A percentile compares a stretch with the other conserved stretches of the same genome.
These are phyloP conservation scores for Nicator chloris DNA, from an alignment of 2,113 vertebrate species.

Conservation along the genomic window DNA sequence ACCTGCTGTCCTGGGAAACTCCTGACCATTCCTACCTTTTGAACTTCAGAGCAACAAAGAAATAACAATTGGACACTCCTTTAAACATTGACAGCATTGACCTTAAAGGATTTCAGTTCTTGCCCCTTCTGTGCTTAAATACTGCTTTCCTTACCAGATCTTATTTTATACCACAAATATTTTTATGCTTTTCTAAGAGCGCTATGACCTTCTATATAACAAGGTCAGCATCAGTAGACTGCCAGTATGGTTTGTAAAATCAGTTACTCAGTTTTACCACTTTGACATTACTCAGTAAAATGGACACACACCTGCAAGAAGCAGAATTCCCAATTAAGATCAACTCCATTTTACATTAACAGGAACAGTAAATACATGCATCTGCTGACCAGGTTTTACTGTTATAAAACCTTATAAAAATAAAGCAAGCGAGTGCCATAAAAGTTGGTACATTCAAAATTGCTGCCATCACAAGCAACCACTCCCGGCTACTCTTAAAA, in stretches of 20 bases:
- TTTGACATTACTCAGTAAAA: background rate
- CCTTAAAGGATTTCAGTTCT: background rate
- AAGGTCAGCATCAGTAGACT: background rate
- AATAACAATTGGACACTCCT: background rate
- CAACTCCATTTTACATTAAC: background rate
- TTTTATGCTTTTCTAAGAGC: background rate
- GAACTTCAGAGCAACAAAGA: background rate
- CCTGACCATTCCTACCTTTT: background rate
- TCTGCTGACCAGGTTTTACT: background rate
- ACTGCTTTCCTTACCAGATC: background rate
- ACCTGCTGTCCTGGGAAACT: background rate
- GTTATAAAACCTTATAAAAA: background rate
- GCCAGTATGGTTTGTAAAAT: background rate
- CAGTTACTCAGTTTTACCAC: background rate
- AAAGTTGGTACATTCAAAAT: background rate
- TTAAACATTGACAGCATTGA: too few species aligned
- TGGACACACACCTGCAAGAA: background rate
- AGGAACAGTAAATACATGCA: background rate
- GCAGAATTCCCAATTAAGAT: background rate
- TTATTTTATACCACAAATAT: background rate
- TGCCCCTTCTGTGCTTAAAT: background rate
- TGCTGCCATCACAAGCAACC: background rate
- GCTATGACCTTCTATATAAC: background rate
- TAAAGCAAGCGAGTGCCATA: background rate
- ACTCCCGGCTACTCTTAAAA: background rate